phyloP scores from a whole-genome alignment of 1,140 invertebrate genomes.

The Drosophila paulistorum region DNA sequence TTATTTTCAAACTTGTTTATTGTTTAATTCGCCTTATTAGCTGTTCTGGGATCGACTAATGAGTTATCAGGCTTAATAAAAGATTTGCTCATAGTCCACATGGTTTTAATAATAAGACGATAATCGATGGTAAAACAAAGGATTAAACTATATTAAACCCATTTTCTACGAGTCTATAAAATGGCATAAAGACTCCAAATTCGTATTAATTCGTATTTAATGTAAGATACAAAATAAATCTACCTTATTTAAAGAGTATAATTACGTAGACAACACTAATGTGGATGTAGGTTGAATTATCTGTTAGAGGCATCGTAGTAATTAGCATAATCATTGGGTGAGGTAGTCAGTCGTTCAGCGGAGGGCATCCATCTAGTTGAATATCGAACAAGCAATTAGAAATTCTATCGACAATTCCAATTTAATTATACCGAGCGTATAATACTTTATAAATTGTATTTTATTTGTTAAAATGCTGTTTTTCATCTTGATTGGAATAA shows the following conservation, averaged over 20 bases:
- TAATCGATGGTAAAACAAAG: too few relatives aligned
- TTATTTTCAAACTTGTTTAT: too few relatives aligned
- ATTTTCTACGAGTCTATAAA: too few relatives aligned
- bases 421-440: background rate
- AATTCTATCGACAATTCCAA: conserved; percentile 12
- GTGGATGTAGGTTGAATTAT: background rate
- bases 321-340: conserved; percentile 10
- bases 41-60: too few relatives aligned
- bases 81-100: too few relatives aligned
- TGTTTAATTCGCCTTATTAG: too few relatives aligned
- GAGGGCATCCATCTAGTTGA: conserved; percentile 11
- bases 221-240: background rate
- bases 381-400: conserved; percentile 29
- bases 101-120: too few relatives aligned
- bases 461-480: background rate
- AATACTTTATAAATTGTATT: conserved; percentile 8
- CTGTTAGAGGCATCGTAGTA: conserved; percentile 4
- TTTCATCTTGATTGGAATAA: conserved; percentile 10
- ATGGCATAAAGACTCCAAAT: too few relatives aligned
- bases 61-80: too few relatives aligned
- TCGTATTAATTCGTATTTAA: too few relatives aligned
- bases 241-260: background rate
- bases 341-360: background rate
- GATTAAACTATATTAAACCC: too few relatives aligned
- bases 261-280: background rate